These are phyloP conservation scores for Datnioides undecimradiatus DNA, from an alignment of 2,113 vertebrate genomes.

Conservation along the genomic window DNA sequence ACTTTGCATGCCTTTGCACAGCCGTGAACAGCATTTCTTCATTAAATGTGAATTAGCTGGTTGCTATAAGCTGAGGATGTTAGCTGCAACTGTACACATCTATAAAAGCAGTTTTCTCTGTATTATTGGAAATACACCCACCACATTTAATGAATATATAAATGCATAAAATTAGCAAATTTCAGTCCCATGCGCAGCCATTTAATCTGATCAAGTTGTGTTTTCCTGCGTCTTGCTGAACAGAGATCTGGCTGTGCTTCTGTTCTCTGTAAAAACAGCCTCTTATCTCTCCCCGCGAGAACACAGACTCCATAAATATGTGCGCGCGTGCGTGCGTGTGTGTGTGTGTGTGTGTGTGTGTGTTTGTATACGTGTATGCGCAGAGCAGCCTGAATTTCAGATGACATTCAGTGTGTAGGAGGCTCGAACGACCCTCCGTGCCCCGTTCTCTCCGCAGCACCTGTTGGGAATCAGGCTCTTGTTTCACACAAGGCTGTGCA, in stretches of 20 bases:
- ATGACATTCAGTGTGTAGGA: conserved; percentile 78
- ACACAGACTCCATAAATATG: conserved; percentile 60
- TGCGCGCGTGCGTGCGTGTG: conserved; percentile 39
- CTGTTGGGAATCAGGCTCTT: conserved; percentile 75
- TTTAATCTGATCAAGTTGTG: conserved; percentile 29
- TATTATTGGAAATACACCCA: not conserved
- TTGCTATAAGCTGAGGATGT: not conserved
- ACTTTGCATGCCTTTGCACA: not conserved
- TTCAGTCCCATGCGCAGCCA: not conserved
- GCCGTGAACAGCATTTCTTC: not conserved
- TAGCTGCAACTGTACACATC: not conserved
- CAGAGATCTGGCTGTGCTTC: conserved; percentile 40
- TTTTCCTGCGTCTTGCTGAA: conserved; percentile 28
- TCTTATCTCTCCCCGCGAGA: conserved; percentile 49
- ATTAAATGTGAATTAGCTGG: not conserved
- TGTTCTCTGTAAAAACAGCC: conserved; percentile 48
- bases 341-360: conserved; percentile 38
- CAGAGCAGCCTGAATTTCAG: conserved; percentile 59
- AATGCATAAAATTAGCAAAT: conserved; percentile 19
- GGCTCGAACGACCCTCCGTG: conserved; percentile 68
- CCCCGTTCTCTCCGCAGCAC: conserved; percentile 70
- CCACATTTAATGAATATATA: not conserved
- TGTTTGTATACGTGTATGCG: conserved; percentile 33
- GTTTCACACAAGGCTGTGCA: conserved; percentile 44
- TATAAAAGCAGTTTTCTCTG: not conserved